Evolutionary conservation across 2,113 vertebrate species (phyloP).

Genomic region (Monopterus albus): DNA sequence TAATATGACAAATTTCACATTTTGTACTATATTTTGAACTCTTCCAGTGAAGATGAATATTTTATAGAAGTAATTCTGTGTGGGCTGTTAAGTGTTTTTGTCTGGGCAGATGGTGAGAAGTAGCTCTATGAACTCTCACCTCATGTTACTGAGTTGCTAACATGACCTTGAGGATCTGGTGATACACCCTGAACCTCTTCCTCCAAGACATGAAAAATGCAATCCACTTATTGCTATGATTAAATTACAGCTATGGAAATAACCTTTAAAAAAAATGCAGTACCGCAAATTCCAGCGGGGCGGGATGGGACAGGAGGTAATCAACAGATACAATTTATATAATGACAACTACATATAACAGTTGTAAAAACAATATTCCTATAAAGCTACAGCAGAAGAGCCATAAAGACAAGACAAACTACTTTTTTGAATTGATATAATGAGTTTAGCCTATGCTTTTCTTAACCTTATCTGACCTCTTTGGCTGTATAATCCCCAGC

Average conservation of each 20-base stretch:
- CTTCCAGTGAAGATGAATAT: not conserved
- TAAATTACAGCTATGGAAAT: conserved; percentile 58
- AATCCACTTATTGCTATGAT: conserved; percentile 60
- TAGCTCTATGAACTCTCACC: not conserved
- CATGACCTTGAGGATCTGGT: conserved; percentile 23
- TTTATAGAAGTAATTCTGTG: not conserved
- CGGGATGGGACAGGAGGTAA: conserved; percentile 55
- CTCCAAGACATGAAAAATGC: conserved; percentile 45
- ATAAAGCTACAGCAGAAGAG: not conserved
- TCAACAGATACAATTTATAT: conserved; percentile 63
- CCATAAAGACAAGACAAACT: not conserved
- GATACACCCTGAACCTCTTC: not conserved
- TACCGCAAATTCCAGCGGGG: conserved; percentile 42
- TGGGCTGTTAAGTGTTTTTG: not conserved
- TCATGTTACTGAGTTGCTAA: conserved; percentile 14
- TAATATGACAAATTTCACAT: not conserved
- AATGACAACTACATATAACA: conserved; percentile 1
- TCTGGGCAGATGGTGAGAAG: not conserved
- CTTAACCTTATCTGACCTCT: conserved; percentile 1
- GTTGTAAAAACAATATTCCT: conserved; percentile 16
- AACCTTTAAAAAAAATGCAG: conserved; percentile 51
- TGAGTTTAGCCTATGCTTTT: not conserved
- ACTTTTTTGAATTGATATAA: not conserved
- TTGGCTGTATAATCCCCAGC: not conserved
- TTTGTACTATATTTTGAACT: not conserved